A percentile compares a stretch with the other conserved stretches of the same genome.
Conservation (phyloP, 92 coral and sea anemone genomes). For the Anthopleura xanthogrammica region DNA sequence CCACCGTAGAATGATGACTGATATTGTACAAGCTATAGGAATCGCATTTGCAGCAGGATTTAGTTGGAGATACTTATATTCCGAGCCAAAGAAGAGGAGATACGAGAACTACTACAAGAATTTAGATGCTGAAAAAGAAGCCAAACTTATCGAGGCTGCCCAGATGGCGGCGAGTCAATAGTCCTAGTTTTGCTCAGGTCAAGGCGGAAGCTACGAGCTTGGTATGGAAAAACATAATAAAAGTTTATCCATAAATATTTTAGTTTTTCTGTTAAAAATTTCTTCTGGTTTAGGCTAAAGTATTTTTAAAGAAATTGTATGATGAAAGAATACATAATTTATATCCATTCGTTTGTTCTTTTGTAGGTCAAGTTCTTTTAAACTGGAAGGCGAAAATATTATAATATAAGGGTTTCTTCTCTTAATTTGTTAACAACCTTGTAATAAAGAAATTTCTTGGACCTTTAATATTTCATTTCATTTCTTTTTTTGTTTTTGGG, state of each 20-base stretch:
- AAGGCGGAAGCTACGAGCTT: not conserved
- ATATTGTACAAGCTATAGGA: conserved; percentile 58
- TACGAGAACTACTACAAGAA: conserved; percentile 68
- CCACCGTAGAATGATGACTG: conserved; percentile 56
- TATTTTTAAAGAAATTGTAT: not conserved
- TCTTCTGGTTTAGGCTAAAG: not conserved
- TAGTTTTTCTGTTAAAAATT: not conserved
- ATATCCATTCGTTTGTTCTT: not conserved
- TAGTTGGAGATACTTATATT: conserved; percentile 63
- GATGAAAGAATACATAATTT: not conserved
- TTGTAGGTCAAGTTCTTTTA: not conserved
- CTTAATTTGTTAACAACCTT: not conserved
- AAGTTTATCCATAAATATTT: not conserved
- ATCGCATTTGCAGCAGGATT: conserved; percentile 55
- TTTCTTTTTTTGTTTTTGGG: not conserved
- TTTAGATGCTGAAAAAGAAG: conserved; percentile 82
- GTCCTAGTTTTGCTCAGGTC: not conserved
- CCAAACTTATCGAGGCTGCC: conserved; percentile 71
- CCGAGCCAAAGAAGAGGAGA: conserved; percentile 69
- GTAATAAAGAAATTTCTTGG: not conserved
- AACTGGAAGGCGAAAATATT: not conserved
- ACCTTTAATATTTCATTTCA: not conserved
- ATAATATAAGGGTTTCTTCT: not conserved
- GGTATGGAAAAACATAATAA: not conserved
- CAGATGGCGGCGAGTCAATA: conserved; percentile 23